Conservation (phyloP, 2,797 vertebrate genomes). For the Pelodytes ibericus region DNA sequence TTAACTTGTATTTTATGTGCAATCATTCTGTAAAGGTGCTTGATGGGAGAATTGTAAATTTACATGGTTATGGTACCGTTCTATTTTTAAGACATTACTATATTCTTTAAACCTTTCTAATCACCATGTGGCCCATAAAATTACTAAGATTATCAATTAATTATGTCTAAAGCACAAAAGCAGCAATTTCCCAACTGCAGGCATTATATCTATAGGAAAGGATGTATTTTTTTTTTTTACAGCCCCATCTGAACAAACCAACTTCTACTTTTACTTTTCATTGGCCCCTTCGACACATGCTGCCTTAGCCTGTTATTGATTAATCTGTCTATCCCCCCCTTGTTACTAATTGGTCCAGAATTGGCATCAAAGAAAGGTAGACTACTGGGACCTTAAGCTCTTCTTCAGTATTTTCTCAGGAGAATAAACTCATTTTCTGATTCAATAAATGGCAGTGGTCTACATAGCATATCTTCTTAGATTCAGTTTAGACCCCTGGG, state of each 20-base stretch:
- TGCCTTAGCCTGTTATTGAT: slow-evolving; percentile 38
- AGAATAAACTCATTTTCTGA: slow-evolving; percentile 54
- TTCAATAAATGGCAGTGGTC: slow-evolving; percentile 38
- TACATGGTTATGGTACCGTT: too few species aligned
- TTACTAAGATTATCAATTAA: too few species aligned
- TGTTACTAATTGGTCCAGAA: slow-evolving; percentile 48
- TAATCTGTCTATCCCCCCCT: slow-evolving; percentile 32
- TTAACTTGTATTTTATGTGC: too few species aligned
- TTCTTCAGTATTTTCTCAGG: slow-evolving; percentile 34
- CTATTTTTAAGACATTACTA: too few species aligned
- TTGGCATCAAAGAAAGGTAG: slow-evolving; percentile 20
- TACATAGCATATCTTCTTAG: slow-evolving; percentile 17
- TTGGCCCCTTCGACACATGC: neutral
- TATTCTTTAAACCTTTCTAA: too few species aligned
- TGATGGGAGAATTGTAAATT: too few species aligned
- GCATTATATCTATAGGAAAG: neutral
- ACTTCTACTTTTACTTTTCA: neutral
- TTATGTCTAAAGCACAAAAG: too few species aligned
- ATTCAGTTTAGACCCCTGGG: slow-evolving; percentile 6
- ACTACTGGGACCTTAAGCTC: neutral
- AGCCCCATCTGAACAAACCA: neutral
- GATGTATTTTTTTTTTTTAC: neutral
- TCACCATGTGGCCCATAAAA: too few species aligned
- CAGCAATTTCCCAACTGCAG: neutral
- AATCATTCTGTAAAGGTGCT: too few species aligned